Conservation (phyloP, 2,888 invertebrate species). For the Amphimallon solstitiale region DNA sequence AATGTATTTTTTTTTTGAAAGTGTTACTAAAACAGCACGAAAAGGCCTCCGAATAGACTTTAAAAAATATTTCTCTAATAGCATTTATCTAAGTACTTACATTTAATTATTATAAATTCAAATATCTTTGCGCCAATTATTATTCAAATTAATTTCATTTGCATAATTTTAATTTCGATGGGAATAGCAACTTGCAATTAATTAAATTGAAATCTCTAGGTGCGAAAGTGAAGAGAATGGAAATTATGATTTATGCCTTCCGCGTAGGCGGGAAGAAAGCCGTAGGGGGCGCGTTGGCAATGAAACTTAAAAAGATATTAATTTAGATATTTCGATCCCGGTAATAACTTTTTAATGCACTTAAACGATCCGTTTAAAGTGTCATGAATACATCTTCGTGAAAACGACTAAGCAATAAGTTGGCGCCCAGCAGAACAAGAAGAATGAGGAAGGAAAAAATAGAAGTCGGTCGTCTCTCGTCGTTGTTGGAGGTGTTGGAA, state of each 20-base stretch:
- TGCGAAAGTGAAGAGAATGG: not conserved
- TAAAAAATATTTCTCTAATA: too few species aligned
- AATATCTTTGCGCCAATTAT: not conserved
- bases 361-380: constrained; percentile 15
- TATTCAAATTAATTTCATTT: not conserved
- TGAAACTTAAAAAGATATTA: constrained; percentile 24
- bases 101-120: too few species aligned
- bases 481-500: constrained; percentile 11
- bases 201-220: not conserved
- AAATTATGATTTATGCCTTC: not conserved
- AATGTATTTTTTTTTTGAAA: too few species aligned
- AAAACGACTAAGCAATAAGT: constrained; percentile 9
- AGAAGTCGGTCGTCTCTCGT: not conserved
- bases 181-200: not conserved
- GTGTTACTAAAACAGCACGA: too few species aligned
- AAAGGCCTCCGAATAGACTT: too few species aligned
- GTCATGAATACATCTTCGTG: constrained; percentile 24
- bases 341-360: constrained; percentile 30
- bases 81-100: too few species aligned
- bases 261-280: not conserved
- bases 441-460: not conserved
- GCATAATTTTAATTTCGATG: not conserved
- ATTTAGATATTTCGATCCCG: constrained; percentile 15
- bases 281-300: not conserved
- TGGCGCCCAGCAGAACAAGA: not conserved